A percentile compares a stretch with the other conserved stretches of the same genome.
phyloP scores from a whole-genome alignment of 37 sponge, comb jelly and placozoan genomes.

The Axinella damicornis region DNA sequence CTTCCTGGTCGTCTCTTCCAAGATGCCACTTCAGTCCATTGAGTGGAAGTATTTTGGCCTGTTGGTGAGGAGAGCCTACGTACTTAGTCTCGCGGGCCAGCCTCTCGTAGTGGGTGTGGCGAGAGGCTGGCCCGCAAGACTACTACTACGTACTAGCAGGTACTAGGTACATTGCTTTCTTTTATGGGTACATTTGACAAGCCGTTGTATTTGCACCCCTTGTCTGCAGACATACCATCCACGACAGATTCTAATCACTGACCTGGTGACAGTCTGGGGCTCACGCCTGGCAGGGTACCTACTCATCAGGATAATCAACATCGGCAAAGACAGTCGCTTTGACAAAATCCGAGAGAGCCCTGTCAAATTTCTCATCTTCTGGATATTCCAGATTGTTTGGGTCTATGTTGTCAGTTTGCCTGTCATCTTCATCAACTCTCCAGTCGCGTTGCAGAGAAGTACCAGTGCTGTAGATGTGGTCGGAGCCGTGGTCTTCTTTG shows the following conservation, averaged over 20 bases:
- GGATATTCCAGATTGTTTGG: constrained; percentile 62
- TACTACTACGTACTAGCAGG: background rate
- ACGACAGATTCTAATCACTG: constrained; percentile 44
- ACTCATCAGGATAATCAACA: constrained; percentile 49
- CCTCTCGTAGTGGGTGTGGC: no score
- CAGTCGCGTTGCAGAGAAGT: constrained; percentile 1
- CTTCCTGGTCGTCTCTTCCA: no score
- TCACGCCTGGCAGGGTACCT: constrained; percentile 54
- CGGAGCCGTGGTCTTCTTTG: constrained; percentile 53
- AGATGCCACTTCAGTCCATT: no score
- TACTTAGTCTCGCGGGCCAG: no score
- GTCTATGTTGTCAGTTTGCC: constrained; percentile 58
- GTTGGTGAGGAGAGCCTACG: no score
- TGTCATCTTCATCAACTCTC: constrained; percentile 51
- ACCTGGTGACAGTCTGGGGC: constrained; percentile 59
- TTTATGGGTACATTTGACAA: no score
- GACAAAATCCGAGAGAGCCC: constrained; percentile 55
- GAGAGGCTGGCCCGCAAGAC: no score
- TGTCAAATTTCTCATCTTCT: constrained; percentile 54
- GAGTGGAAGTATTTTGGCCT: no score
- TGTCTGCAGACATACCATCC: constrained; percentile 26
- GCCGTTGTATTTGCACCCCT: no score
- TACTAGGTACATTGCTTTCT: background rate
- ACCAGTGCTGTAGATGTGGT: constrained; percentile 25
- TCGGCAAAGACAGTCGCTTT: constrained; percentile 62